Evolutionary conservation across 2,113 vertebrate species (phyloP).

Genomic region (Eulacestoma nigropectus): DNA sequence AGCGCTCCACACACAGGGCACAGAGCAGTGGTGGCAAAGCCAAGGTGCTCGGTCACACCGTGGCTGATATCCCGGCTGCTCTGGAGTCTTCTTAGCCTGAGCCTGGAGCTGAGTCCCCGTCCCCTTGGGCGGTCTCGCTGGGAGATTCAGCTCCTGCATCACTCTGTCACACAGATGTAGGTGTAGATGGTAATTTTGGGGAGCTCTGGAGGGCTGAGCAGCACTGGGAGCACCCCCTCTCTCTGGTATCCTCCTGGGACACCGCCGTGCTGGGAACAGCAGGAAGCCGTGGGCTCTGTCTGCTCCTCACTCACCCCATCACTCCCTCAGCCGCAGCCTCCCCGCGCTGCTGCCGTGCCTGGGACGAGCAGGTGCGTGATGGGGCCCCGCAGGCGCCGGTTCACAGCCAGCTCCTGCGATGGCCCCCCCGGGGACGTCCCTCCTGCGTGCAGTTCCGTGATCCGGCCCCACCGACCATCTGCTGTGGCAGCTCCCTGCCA

Average conservation of each 20-base stretch:
- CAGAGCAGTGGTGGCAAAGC: background rate
- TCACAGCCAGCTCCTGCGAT: background rate
- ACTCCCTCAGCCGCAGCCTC: background rate
- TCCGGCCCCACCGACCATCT: background rate
- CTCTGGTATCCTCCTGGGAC: background rate
- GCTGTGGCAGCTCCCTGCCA: background rate
- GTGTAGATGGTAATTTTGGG: background rate
- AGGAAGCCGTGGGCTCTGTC: background rate
- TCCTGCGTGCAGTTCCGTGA: background rate
- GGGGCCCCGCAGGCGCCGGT: background rate
- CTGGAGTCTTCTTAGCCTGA: background rate
- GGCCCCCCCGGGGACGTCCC: background rate
- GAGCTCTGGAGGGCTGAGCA: background rate
- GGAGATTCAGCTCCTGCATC: background rate
- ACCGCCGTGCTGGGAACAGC: background rate
- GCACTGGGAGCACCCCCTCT: background rate
- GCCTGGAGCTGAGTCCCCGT: background rate
- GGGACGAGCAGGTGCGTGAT: background rate
- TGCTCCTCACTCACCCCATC: background rate
- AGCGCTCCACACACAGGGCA: background rate
- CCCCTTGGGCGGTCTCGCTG: accelerated
- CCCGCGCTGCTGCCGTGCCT: accelerated
- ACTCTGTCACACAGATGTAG: background rate
- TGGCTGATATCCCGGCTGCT: accelerated
- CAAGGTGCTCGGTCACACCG: accelerated